Base-by-base conservation (phyloP, 2,888 invertebrate genomes). In the Coenonympha glycerion region DNA sequence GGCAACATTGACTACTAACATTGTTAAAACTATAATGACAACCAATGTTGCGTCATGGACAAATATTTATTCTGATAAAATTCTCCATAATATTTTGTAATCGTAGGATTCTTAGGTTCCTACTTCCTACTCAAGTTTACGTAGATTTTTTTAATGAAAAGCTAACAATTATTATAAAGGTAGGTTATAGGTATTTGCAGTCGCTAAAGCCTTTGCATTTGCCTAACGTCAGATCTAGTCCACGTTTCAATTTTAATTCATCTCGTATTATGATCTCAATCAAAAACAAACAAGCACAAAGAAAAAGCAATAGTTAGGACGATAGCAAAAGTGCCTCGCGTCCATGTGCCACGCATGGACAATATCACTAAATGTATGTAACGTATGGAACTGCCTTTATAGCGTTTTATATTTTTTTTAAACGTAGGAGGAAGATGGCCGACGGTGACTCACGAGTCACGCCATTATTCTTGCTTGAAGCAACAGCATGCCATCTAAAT, bases 371-470 rank as follows among this genome's bases (percentile, higher is more conserved):
- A 70, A 73, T 39, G 70, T 66, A 66, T 39, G 24, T 40, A 44
- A 49, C 37, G 36, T 30, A 67, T 68, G 69, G 68, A 77, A 77
- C 73, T 76, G 83, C 79, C 78, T 83, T 71, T 76, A 73, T 79
- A 82, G 80, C 77, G 75, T 83, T 84, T 84, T 82, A 73, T 84
- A 85, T 82, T 71, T 81, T 33, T 83, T 82, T 79, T 81, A 76
- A 76, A 64, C 55, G 74, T 78, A 76, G 74, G 39, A 39, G 6
- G 16, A 24, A 24, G 24, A 24, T 24, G 39, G 24, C 39, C 9
- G 9, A 9, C 15, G 11, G 22, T 39, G 39, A 24, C 13, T 3
- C 4, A 22, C 22, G 39, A 24, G 13, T 3, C 4, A 22, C 22
- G 13, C 15, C 15, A 15, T n/a, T 18, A 16, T 19, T 19, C 19